Conservation (phyloP, 2,888 invertebrate species). For the Zaprionus obscuricornis region DNA sequence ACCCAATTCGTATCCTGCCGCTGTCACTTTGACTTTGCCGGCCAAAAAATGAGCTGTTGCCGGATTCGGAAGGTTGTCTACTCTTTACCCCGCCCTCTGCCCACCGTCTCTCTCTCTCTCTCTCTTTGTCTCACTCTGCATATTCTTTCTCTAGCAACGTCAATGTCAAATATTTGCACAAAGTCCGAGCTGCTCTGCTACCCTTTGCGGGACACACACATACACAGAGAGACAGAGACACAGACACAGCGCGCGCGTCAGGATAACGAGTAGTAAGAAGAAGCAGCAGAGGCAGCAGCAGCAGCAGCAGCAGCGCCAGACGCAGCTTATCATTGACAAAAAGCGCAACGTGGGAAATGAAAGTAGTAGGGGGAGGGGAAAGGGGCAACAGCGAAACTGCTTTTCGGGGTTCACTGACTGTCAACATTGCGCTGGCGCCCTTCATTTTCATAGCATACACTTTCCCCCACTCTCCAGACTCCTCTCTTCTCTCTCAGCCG, state of each 20-base stretch:
- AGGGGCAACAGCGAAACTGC: constrained; percentile 18
- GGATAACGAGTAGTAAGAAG: too few relatives aligned
- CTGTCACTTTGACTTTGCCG: constrained; percentile 45
- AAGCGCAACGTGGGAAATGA: constrained; percentile 41
- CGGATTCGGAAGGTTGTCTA: background rate
- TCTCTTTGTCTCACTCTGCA: constrained; percentile 16
- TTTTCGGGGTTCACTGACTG: constrained; percentile 53
- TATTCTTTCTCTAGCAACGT: constrained; percentile 39
- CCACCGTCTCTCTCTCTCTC: background rate
- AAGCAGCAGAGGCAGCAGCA: too few relatives aligned
- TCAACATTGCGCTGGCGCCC: constrained; percentile 56
- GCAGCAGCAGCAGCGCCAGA: background rate
- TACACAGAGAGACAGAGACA: too few relatives aligned
- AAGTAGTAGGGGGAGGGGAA: background rate
- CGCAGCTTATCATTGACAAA: constrained; percentile 57
- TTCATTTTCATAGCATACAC: background rate
- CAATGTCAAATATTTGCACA: constrained; percentile 74
- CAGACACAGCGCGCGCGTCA: too few relatives aligned
- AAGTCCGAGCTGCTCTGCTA: constrained; percentile 53
- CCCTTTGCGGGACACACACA: constrained; percentile 24
- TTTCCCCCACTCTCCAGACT: background rate
- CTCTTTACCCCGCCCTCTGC: background rate
- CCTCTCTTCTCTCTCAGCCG: too few relatives aligned
- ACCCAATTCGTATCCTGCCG: background rate
- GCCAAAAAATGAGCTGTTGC: constrained; percentile 60